Base-by-base conservation (phyloP, 2,888 invertebrate species). In the Lucinisca nassula region DNA sequence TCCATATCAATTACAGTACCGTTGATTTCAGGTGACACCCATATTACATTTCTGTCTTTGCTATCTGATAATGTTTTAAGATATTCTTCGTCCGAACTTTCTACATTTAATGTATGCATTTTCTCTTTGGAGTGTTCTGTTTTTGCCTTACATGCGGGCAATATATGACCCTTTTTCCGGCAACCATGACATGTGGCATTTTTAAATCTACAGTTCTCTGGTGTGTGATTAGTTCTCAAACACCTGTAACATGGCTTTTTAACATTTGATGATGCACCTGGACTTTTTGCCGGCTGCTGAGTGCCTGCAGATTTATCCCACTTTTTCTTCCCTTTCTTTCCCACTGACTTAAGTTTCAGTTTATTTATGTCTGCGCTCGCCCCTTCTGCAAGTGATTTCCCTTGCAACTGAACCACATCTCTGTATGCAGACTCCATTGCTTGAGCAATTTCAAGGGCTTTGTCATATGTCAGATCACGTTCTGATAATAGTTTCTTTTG, bases 361-460 rank as follows among this genome's bases (percentile, higher is more conserved):
- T 79, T 79, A 0, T 27, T 45, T 12, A 88, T n/a, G 3, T 14
- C 17, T 10, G 51, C 51, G 21, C 51, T 21, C 21, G 51, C 51
- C 51, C 51, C 51, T 51, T 14, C 51, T 51, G 51, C 51, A 24
- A 37, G n/a, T n/a, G 51, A 4, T 74, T 35, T 1, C 8, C 74
- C 77, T n/a, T 78, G 78, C 21, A 78, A 37, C 77, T 84, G 67
- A 12, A 55, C 24, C 3, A 51, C 86, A 81, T 91, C 88, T 72
- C 74, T 84, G 3, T 67, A 70, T 27, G 89, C 87, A 0, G 77
- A 76, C 45, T 87, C 88, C 79, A 91, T 87, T 0, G 85, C 77
- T 14, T 58, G 35, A 21, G 88, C 88, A n/a, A 88, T 88, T 14
- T 84, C 37, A 0, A 83, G 55, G n/a, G 86, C 79, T 24, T 83